These are phyloP conservation scores for Sipha maydis DNA, from an alignment of 2,888 invertebrate genomes.

Conservation along the genomic window DNA sequence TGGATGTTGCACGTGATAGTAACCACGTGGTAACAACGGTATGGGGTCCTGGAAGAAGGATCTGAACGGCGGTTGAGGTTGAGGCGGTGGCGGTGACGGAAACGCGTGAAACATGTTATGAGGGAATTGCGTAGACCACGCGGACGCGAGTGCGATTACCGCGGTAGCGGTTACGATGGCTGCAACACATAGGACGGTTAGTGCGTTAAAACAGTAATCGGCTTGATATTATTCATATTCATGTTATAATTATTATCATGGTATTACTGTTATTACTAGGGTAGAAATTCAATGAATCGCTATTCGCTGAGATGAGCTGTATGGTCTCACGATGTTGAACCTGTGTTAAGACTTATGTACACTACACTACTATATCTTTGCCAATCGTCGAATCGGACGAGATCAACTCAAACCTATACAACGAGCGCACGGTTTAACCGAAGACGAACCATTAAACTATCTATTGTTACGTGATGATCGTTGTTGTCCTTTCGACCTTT, in stretches of 20 bases:
- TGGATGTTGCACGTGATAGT: not conserved
- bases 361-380: too few relatives aligned
- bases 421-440: too few relatives aligned
- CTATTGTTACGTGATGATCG: too few relatives aligned
- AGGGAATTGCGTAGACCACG: conserved; percentile 30
- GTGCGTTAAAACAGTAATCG: not conserved
- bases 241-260: not conserved
- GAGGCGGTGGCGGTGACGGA: not conserved
- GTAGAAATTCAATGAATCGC: too few relatives aligned
- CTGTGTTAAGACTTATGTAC: too few relatives aligned
- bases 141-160: not conserved
- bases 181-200: conserved; percentile 1
- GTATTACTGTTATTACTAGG: not conserved
- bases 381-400: too few relatives aligned
- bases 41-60: not conserved
- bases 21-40: not conserved
- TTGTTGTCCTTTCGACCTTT: too few relatives aligned
- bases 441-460: too few relatives aligned
- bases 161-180: not conserved
- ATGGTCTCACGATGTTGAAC: too few relatives aligned
- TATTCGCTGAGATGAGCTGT: too few relatives aligned
- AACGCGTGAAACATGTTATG: conserved; percentile 3
- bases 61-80: not conserved
- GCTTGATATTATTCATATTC: too few relatives aligned
- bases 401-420: too few relatives aligned